phyloP scores from a whole-genome alignment of 1,140 invertebrate genomes.

The Scaptomyza pallida region DNA sequence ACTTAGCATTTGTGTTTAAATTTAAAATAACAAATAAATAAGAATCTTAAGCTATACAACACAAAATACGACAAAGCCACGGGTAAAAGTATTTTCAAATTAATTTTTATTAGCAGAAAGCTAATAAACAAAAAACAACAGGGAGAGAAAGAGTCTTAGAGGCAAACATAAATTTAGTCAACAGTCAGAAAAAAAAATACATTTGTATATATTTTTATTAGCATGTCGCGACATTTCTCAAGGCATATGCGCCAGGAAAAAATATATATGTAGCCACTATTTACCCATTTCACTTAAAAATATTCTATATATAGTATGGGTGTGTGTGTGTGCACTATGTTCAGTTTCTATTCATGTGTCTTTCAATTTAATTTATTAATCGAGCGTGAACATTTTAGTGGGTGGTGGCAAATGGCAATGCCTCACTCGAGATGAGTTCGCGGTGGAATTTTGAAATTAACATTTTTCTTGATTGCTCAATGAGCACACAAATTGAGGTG shows the following conservation, averaged over 20 bases:
- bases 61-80: slow-evolving; percentile 26
- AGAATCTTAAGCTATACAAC: slow-evolving; percentile 64
- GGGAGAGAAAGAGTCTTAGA: slow-evolving; percentile 36
- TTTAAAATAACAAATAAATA: slow-evolving; percentile 75
- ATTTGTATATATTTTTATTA: slow-evolving; percentile 68
- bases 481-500: slow-evolving; percentile 55
- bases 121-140: slow-evolving; percentile 76
- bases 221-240: slow-evolving; percentile 77
- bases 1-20: slow-evolving; percentile 50
- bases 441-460: slow-evolving; percentile 50
- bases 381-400: slow-evolving; percentile 76
- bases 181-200: slow-evolving; percentile 3
- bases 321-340: no score
- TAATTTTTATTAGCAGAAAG: slow-evolving; percentile 77
- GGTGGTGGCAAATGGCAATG: slow-evolving; percentile 40
- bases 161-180: slow-evolving; percentile 61
- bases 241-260: slow-evolving; percentile 56
- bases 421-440: slow-evolving; percentile 10
- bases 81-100: slow-evolving; percentile 80
- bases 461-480: slow-evolving; percentile 60
- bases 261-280: slow-evolving; percentile 63
- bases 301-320: no score
- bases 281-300: slow-evolving; percentile 65
- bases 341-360: slow-evolving; percentile 63
- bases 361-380: slow-evolving; percentile 82